These are phyloP conservation scores for Leptestheria dahalacensis DNA, from an alignment of 1,140 invertebrate genomes.

Conservation along the genomic window DNA sequence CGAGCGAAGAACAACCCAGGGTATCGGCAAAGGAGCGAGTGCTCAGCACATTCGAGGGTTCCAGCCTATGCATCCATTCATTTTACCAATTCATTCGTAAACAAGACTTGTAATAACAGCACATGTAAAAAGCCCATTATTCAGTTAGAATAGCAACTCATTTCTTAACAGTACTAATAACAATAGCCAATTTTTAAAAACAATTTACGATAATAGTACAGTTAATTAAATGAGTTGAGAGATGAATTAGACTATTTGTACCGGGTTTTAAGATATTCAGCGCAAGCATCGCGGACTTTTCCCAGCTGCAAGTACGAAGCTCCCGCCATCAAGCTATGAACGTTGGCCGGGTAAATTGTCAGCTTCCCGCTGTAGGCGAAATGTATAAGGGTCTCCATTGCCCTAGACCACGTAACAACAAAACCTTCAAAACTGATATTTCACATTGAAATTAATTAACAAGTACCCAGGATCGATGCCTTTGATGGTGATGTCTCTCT, in stretches of 20 bases:
- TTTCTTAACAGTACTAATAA: no score
- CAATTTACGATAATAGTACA: no score
- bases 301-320: slow-evolving; percentile 70
- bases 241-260: no score
- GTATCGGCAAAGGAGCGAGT: slow-evolving; percentile 69
- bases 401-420: slow-evolving; percentile 33
- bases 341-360: slow-evolving; percentile 59
- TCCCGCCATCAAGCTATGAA: slow-evolving; percentile 72
- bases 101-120: no score
- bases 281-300: slow-evolving; percentile 68
- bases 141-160: no score
- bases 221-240: no score
- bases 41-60: slow-evolving; percentile 70
- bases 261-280: slow-evolving; percentile 58
- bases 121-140: no score
- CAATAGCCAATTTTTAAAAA: no score
- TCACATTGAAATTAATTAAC: slow-evolving; percentile 15
- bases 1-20: slow-evolving; percentile 51
- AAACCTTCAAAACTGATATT: not conserved
- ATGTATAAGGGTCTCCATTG: slow-evolving; percentile 66
- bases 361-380: slow-evolving; percentile 75
- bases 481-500: slow-evolving; percentile 65
- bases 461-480: slow-evolving; percentile 59
- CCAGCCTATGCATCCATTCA: slow-evolving; percentile 44
- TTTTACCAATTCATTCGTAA: not conserved